Percentiles rank a stretch among this genome's conserved stretches.
Evolutionary conservation across 2,888 invertebrate species (phyloP).

Genomic region (Eupeodes latifasciatus): DNA sequence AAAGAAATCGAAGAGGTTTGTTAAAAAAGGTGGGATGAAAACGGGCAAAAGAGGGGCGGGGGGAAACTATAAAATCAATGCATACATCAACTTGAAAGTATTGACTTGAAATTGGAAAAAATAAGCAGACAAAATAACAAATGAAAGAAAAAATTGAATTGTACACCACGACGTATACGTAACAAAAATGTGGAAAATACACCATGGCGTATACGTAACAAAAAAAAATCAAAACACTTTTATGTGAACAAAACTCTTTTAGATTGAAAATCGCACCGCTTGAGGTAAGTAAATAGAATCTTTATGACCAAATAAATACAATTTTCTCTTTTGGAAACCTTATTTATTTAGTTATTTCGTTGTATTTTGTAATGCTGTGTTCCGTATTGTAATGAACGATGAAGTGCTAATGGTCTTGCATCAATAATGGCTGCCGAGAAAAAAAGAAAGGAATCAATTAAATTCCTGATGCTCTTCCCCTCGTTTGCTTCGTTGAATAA

Average conservation of each 20-base stretch:
- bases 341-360: not conserved
- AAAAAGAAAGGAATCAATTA: slow-evolving; percentile 47
- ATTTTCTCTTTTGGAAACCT: not conserved
- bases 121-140: no score
- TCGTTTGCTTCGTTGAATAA: not conserved
- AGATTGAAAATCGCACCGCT: not conserved
- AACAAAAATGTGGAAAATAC: not conserved
- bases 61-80: not conserved
- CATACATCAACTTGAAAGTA: not conserved
- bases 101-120: not conserved
- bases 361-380: not conserved
- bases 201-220: not conserved
- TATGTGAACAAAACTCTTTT: not conserved
- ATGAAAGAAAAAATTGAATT: no score
- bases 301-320: not conserved
- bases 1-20: not conserved
- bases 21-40: not conserved
- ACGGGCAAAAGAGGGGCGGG: not conserved
- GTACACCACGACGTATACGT: no score
- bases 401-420: slow-evolving; percentile 23
- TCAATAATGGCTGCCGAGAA: slow-evolving; percentile 25
- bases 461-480: not conserved
- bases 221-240: no score
- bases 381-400: slow-evolving; percentile 6
- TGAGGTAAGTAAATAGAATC: not conserved